A percentile compares a stretch with the other conserved stretches of the same genome.
Conservation (phyloP, 1,140 invertebrate genomes). For the Archivesica marissinica region DNA sequence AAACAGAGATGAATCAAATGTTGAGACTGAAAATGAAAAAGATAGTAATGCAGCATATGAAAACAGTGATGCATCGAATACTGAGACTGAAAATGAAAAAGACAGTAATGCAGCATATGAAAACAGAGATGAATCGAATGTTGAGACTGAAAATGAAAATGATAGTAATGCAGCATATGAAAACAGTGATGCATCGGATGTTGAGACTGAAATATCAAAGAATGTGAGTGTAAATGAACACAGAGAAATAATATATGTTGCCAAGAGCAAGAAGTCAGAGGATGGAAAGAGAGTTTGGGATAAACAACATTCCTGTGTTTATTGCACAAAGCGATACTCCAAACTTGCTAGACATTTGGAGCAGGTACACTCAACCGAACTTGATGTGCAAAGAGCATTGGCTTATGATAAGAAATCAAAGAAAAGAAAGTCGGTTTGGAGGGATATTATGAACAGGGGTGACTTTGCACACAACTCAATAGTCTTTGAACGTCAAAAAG, state of each 20-base stretch:
- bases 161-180: not conserved
- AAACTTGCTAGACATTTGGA: constrained; percentile 21
- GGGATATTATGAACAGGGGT: constrained; percentile 5
- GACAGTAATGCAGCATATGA: too few species aligned
- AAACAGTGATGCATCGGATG: not conserved
- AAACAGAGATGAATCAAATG: too few species aligned
- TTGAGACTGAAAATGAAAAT: too few species aligned
- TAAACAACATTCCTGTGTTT: constrained; percentile 43
- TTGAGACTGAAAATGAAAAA: too few species aligned
- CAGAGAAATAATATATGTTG: constrained; percentile 7
- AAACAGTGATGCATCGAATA: too few species aligned
- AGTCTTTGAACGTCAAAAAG: not conserved
- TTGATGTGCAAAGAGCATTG: constrained; percentile 34
- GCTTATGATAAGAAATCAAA: not conserved
- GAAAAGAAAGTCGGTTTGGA: constrained; percentile 28
- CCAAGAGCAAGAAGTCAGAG: constrained; percentile 6
- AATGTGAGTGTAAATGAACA: not conserved
- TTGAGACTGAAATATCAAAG: not conserved
- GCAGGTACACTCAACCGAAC: not conserved
- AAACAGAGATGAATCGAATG: too few species aligned
- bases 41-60: too few species aligned
- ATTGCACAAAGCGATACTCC: constrained; percentile 4
- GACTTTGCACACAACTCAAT: constrained; percentile 33
- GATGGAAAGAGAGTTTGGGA: constrained; percentile 8
- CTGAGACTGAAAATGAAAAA: too few species aligned